Evolutionary conservation across 2,888 invertebrate genomes (phyloP).

Genomic region (Cantharis flavilabris): DNA sequence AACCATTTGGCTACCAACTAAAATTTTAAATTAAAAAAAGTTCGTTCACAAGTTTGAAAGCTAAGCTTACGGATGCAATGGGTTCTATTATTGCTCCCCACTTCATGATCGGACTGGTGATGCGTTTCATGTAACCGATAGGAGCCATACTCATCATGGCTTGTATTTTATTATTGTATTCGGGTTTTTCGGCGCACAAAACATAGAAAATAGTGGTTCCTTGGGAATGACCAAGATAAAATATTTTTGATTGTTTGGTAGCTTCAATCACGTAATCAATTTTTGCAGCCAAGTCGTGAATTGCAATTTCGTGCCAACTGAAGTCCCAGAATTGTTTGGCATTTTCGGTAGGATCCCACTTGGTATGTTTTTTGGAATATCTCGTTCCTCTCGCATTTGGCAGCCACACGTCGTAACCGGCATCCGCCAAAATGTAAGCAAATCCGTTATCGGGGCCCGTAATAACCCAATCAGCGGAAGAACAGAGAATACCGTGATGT

Average conservation of each 20-base stretch:
- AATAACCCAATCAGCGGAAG: constrained; percentile 59
- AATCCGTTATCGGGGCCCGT: constrained; percentile 56
- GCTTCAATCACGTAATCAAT: constrained; percentile 67
- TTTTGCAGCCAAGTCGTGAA: constrained; percentile 77
- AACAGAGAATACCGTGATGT: constrained; percentile 58
- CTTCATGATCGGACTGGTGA: constrained; percentile 2
- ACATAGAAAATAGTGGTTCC: constrained; percentile 21
- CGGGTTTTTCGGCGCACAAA: constrained; percentile 10
- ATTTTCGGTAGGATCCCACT: constrained; percentile 28
- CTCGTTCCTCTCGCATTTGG: constrained; percentile 65
- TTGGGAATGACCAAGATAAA: constrained; percentile 30
- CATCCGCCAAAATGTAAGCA: constrained; percentile 51
- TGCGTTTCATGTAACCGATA: constrained; percentile 60
- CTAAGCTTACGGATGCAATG: constrained; percentile 71
- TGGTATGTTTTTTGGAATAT: constrained; percentile 59
- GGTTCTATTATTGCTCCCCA: constrained; percentile 63
- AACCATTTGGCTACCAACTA: background rate
- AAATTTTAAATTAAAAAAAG: background rate
- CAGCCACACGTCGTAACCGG: constrained; percentile 59
- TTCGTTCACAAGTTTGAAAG: constrained; percentile 54
- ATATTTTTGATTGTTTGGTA: constrained; percentile 16
- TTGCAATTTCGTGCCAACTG: constrained; percentile 81
- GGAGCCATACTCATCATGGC: constrained; percentile 74
- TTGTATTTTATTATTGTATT: constrained; percentile 17
- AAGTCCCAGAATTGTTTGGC: constrained; percentile 36